A percentile compares a stretch with the other conserved stretches of the same genome.
Evolutionary conservation across 2,888 invertebrate species (phyloP).

Genomic region (Tinea pellionella): DNA sequence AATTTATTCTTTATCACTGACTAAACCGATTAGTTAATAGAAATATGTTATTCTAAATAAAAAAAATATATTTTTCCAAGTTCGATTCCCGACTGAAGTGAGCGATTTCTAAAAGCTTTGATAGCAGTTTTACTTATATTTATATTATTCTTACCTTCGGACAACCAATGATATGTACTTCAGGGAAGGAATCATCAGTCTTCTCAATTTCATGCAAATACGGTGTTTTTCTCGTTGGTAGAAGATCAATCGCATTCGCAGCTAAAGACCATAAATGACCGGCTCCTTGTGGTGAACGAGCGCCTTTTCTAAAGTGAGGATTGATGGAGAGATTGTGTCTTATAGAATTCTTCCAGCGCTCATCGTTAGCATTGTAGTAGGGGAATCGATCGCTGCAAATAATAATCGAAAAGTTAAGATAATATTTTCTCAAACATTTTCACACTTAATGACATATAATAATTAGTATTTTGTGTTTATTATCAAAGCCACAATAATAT

Average conservation of each 20-base stretch:
- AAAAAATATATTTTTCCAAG: too few species aligned
- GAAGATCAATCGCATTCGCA: constrained; percentile 61
- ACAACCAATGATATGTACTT: constrained; percentile 4
- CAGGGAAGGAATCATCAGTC: constrained; percentile 12
- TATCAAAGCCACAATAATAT: too few species aligned
- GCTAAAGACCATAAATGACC: constrained; percentile 92
- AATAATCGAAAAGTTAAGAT: too few species aligned
- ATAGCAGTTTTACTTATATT: too few species aligned
- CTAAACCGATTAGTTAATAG: too few species aligned
- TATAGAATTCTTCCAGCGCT: constrained; percentile 94
- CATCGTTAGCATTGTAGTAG: constrained; percentile 89
- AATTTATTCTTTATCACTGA: too few species aligned
- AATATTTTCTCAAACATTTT: too few species aligned
- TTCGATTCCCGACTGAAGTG: too few species aligned
- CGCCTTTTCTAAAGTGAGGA: constrained; percentile 88
- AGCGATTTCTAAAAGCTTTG: too few species aligned
- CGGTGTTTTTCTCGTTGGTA: constrained; percentile 37
- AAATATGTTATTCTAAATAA: too few species aligned
- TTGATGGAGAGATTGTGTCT: constrained; percentile 92
- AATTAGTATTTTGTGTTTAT: too few species aligned
- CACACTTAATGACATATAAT: too few species aligned
- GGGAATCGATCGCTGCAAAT: constrained; percentile 83
- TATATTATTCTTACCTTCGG: constrained; percentile 2
- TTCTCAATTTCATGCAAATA: constrained; percentile 14
- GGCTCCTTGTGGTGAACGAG: constrained; percentile 86